Base-by-base conservation (phyloP, 2,113 vertebrate genomes). In the Ascaphus truei region DNA sequence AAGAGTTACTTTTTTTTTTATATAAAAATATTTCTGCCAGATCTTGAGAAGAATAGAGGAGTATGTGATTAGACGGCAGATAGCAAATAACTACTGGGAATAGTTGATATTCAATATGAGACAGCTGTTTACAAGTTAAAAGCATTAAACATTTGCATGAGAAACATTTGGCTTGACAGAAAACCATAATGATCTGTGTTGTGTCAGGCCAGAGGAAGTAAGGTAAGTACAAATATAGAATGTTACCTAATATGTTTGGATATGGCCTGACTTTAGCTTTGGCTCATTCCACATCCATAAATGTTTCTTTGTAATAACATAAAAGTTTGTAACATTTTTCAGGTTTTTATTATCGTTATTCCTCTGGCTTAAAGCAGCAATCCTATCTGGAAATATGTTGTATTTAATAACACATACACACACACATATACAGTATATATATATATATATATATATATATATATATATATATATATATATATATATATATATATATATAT, bases 121-220 rank as follows among this genome's bases (percentile, higher is more conserved):
- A 6, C 64, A 68, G 53, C 65, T 59, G 64, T 23, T 33, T 29
- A 37, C 23, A 41, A 26, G 15, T 20, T 16, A 15, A 37, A 43
- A 55, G 20, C 34, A 20, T 47, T 2, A 67, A 43, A 57, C 8
- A 30, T 33, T 47, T 33, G 13, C 20, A 2, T 4, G 9, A n/a
- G 3, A n/a, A 68, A 58, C 65, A 68, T 68, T 55, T 68, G 65
- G 65, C 29, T 22, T 4, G 7, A 48, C 30, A 37, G 5, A 56
- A 33, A 7, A 10, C 27, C 33, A 20, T 25, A 34, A 25, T 69
- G 51, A 60, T 51, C 23, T 27, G 43, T 13, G 25, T 59, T 50
- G 15, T 39, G 7, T 37, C 3, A 18, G 20, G 20, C 16, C n/a
- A 56, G 10, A 53, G 31, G 53, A 59, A 68, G 26, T 30, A 27